A percentile compares a stretch with the other conserved stretches of the same genome.
These are phyloP conservation scores for Chionomys nivalis DNA, from an alignment of 2,113 vertebrate genomes.

Conservation along the genomic window DNA sequence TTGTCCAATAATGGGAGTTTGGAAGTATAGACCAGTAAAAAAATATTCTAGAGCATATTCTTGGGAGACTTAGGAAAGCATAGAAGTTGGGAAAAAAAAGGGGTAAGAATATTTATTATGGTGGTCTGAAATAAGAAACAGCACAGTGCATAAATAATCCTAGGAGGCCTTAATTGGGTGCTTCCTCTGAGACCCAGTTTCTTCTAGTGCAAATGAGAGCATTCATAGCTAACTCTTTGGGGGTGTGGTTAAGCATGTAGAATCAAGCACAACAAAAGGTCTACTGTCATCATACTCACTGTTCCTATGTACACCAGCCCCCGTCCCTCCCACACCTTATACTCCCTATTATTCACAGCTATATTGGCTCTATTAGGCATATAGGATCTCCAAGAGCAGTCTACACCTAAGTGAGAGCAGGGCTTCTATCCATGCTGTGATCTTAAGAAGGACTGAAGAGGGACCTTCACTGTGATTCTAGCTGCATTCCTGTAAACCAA, in stretches of 20 bases:
- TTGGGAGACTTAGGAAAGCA: background rate
- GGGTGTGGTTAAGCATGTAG: background rate
- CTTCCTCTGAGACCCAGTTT: background rate
- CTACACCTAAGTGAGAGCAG: background rate
- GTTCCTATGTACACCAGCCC: fast-evolving
- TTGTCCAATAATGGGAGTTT: background rate
- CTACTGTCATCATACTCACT: too few relatives aligned
- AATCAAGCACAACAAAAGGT: background rate
- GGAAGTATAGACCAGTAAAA: background rate
- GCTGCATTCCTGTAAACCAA: background rate
- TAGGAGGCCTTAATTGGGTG: background rate
- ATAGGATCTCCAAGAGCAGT: background rate
- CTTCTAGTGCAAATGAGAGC: background rate
- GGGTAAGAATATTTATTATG: background rate
- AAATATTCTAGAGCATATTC: background rate
- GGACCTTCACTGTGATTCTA: background rate
- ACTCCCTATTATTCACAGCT: background rate
- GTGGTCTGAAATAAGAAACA: background rate
- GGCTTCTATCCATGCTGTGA: too few relatives aligned
- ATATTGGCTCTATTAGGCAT: fast-evolving
- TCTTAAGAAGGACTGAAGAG: background rate
- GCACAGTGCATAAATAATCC: background rate
- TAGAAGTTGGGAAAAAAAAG: background rate
- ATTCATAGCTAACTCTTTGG: background rate
- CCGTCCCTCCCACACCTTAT: fast-evolving